Conservation (phyloP, 2,113 vertebrate species). For the Australoheros scitulus region DNA sequence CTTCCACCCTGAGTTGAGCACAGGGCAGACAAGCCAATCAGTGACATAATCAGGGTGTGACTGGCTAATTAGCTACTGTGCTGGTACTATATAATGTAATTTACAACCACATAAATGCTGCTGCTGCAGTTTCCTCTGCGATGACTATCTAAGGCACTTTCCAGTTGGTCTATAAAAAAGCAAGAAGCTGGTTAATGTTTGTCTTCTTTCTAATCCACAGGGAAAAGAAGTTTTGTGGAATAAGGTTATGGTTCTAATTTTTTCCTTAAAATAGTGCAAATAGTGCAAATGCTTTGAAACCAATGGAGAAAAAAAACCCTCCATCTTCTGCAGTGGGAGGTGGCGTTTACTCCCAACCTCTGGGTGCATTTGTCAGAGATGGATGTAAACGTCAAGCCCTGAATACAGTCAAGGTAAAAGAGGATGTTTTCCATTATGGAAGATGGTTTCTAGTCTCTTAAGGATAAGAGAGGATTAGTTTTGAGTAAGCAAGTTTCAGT, state of each 20-base stretch:
- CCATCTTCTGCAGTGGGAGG: background rate
- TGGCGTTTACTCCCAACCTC: background rate
- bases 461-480: background rate
- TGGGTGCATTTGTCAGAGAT: background rate
- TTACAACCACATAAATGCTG: slow-evolving; percentile 18
- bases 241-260: background rate
- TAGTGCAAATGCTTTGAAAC: background rate
- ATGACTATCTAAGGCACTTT: background rate
- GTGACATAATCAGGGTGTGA: slow-evolving; percentile 26
- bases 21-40: background rate
- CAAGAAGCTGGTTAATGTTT: background rate
- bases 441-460: slow-evolving; percentile 5
- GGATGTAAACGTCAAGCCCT: background rate
- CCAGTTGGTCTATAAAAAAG: slow-evolving; percentile 22
- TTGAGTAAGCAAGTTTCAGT: slow-evolving; percentile 9
- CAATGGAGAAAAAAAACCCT: background rate
- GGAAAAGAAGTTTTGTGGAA: slow-evolving; percentile 1
- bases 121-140: slow-evolving; percentile 7
- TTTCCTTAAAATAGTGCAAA: background rate
- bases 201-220: slow-evolving; percentile 36
- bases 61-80: slow-evolving; percentile 9
- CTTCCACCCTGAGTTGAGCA: background rate
- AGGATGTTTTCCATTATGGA: slow-evolving; percentile 6
- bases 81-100: background rate
- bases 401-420: background rate